Conservation (phyloP, 1,140 invertebrate genomes). For the Caerostris darwini region DNA sequence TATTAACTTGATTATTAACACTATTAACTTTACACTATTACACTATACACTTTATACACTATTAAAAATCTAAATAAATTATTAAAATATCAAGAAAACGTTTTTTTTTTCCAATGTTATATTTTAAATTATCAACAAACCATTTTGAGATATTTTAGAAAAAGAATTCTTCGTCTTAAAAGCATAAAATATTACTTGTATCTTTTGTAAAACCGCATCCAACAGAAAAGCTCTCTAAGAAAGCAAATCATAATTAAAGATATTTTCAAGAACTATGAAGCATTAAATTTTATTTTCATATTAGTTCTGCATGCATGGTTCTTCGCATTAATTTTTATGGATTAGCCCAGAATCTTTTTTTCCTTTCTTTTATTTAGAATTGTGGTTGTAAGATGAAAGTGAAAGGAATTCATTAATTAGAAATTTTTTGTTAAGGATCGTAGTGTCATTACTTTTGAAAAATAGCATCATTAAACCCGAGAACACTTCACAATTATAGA, state of each 20-base stretch:
- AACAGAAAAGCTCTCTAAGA: background rate
- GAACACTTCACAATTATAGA: background rate
- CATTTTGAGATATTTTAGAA: background rate
- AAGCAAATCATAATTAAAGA: background rate
- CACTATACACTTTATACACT: too few relatives aligned
- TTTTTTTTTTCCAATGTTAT: too few relatives aligned
- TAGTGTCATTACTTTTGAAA: background rate
- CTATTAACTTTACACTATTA: too few relatives aligned
- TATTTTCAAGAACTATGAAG: background rate
- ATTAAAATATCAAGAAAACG: too few relatives aligned
- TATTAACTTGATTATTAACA: too few relatives aligned
- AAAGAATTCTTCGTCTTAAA: background rate
- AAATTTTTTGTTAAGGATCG: background rate
- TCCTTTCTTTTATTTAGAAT: background rate
- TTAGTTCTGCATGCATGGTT: background rate
- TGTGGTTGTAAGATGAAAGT: background rate
- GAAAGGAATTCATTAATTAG: conserved; percentile 18
- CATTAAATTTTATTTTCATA: background rate
- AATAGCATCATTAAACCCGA: background rate
- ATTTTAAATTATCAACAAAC: background rate
- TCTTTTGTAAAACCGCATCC: background rate
- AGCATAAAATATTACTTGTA: background rate
- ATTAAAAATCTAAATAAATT: too few relatives aligned
- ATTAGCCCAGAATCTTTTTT: background rate
- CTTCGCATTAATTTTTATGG: background rate